These are phyloP conservation scores for Trachythela sp. DNA, from an alignment of 64 coral and sea anemone species.

Conservation along the genomic window DNA sequence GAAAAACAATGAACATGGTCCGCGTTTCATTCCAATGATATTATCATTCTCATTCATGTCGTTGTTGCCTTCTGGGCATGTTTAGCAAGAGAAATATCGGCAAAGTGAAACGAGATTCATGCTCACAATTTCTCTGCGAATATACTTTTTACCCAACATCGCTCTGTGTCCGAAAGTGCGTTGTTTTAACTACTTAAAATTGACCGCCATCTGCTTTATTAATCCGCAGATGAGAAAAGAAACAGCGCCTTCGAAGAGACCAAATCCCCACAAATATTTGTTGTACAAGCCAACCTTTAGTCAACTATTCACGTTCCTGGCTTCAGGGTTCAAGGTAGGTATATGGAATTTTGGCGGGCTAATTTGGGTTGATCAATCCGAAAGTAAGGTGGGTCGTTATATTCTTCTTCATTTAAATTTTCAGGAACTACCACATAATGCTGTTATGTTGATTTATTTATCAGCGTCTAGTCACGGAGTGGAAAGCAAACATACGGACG, in stretches of 20 bases:
- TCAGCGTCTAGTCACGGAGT: slow-evolving; percentile 62
- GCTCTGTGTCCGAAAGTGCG: background rate
- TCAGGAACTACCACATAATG: slow-evolving; percentile 80
- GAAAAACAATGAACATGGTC: too few species aligned
- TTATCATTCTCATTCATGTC: too few species aligned
- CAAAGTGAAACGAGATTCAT: background rate
- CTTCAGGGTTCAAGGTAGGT: slow-evolving; percentile 81
- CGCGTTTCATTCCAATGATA: too few species aligned
- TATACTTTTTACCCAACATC: too few species aligned
- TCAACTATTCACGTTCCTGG: slow-evolving; percentile 82
- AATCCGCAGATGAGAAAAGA: slow-evolving; percentile 27
- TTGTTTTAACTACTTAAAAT: too few species aligned
- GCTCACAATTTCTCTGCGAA: background rate
- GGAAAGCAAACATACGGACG: slow-evolving; percentile 49
- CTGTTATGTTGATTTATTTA: slow-evolving; percentile 81
- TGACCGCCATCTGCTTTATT: background rate
- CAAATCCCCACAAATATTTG: slow-evolving; percentile 96
- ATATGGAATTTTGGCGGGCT: background rate
- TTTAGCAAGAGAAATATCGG: too few species aligned
- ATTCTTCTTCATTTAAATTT: background rate
- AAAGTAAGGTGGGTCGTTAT: background rate
- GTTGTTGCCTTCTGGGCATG: background rate
- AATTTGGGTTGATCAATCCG: background rate
- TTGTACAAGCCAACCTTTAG: slow-evolving; percentile 91
- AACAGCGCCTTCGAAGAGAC: slow-evolving; percentile 41